Conservation (phyloP, 2,797 vertebrate species). For the Cottoperca gobio region DNA sequence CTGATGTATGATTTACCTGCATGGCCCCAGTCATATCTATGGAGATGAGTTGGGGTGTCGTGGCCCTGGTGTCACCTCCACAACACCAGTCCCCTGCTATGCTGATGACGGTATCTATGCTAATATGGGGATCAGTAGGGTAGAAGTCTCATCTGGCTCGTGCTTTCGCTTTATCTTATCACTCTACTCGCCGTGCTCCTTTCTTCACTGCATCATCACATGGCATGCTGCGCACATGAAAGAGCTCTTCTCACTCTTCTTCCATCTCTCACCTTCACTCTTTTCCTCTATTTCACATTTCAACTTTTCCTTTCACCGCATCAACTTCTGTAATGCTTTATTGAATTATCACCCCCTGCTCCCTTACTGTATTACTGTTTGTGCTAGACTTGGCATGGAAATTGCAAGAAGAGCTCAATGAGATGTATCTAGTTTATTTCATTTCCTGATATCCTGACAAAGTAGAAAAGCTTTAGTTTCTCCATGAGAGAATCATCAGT, state of each 20-base stretch:
- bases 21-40: slow-evolving; percentile 80
- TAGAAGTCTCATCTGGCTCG: slow-evolving; percentile 70
- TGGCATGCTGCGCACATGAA: slow-evolving; percentile 65
- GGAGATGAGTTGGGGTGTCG: slow-evolving; percentile 78
- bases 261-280: slow-evolving; percentile 48
- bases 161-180: slow-evolving; percentile 84
- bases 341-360: slow-evolving; percentile 34
- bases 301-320: slow-evolving; percentile 52
- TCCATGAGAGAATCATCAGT: slow-evolving; percentile 12
- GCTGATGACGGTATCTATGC: slow-evolving; percentile 85
- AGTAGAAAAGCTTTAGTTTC: slow-evolving; percentile 21
- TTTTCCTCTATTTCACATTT: slow-evolving; percentile 54
- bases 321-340: slow-evolving; percentile 34
- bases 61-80: slow-evolving; percentile 72
- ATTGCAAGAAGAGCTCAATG: slow-evolving; percentile 25
- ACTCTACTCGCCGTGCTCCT: slow-evolving; percentile 42
- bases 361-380: slow-evolving; percentile 22
- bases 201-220: slow-evolving; percentile 54
- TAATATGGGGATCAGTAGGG: slow-evolving; percentile 80
- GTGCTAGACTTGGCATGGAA: slow-evolving; percentile 32
- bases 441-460: slow-evolving; percentile 4
- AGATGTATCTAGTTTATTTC: slow-evolving; percentile 33
- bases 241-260: slow-evolving; percentile 40
- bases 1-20: slow-evolving; percentile 66
- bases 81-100: slow-evolving; percentile 65